phyloP scores from a whole-genome alignment of 2,888 invertebrate genomes.

The Theretra japonica region DNA sequence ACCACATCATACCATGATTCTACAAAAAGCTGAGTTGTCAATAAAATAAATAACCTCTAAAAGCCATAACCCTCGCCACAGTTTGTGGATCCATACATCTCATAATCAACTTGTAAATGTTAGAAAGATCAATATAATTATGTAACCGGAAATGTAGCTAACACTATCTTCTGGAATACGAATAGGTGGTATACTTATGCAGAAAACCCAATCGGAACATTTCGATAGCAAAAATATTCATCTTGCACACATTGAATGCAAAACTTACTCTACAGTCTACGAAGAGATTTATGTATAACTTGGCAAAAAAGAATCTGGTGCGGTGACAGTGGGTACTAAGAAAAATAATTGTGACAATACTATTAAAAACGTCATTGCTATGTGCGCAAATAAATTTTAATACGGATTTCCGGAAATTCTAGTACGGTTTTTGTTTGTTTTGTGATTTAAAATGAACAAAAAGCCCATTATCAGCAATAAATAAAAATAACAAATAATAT shows the following conservation, averaged over 20 bases:
- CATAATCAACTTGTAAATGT: constrained; percentile 12
- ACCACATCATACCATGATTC: constrained; percentile 9
- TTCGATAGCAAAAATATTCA: constrained; percentile 22
- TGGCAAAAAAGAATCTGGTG: too few species aligned
- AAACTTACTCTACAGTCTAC: constrained; percentile 6
- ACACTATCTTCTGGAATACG: neutral
- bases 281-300: neutral
- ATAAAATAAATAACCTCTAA: constrained; percentile 22
- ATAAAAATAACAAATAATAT: too few species aligned
- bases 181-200: neutral
- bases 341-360: too few species aligned
- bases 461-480: too few species aligned
- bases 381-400: too few species aligned
- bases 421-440: too few species aligned
- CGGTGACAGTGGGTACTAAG: too few species aligned
- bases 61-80: neutral
- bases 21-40: constrained; percentile 17
- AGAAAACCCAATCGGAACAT: neutral
- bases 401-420: too few species aligned
- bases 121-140: neutral
- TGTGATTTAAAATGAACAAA: too few species aligned
- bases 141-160: neutral
- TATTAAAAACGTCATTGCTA: too few species aligned
- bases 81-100: neutral
- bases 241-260: neutral